Percentiles rank a stretch among this genome's conserved stretches.
phyloP scores from a whole-genome alignment of 2,113 vertebrate genomes.

The Ictalurus punctatus region DNA sequence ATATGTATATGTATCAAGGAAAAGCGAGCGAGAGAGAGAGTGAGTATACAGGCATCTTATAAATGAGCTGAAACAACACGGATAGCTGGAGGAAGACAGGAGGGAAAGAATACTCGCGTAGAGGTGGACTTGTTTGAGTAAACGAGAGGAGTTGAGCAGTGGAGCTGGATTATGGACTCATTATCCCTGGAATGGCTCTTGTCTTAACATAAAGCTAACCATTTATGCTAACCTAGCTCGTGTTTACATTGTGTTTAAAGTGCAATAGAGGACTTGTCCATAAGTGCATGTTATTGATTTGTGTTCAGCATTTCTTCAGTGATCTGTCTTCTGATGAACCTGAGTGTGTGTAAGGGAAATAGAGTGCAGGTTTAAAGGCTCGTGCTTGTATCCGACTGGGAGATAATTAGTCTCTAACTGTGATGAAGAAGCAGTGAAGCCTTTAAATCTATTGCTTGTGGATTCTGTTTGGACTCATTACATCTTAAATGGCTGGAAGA shows the following conservation, averaged over 20 bases:
- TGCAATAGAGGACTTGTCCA: neutral
- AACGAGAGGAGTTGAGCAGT: conserved; percentile 3
- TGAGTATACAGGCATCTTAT: neutral
- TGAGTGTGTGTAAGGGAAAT: conserved; percentile 64
- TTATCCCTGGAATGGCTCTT: conserved; percentile 39
- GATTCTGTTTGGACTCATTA: conserved; percentile 24
- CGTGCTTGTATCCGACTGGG: conserved; percentile 31
- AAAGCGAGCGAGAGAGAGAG: neutral
- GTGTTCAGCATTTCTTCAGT: neutral
- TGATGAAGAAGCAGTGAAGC: conserved; percentile 39
- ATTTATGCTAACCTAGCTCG: neutral
- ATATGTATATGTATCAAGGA: too few species aligned
- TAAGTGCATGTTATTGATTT: neutral
- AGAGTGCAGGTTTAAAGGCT: conserved; percentile 61
- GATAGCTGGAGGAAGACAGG: neutral
- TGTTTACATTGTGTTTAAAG: neutral
- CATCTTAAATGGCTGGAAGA: neutral
- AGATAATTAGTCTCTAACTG: conserved; percentile 62
- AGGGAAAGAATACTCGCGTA: neutral
- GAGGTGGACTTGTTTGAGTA: too few species aligned
- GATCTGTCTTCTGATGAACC: conserved; percentile 57
- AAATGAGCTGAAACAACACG: neutral
- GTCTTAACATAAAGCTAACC: too few species aligned
- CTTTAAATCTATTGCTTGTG: conserved; percentile 38
- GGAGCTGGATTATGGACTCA: conserved; percentile 52